Conservation (phyloP, 2,113 vertebrate genomes). For the Myotis davidii region DNA sequence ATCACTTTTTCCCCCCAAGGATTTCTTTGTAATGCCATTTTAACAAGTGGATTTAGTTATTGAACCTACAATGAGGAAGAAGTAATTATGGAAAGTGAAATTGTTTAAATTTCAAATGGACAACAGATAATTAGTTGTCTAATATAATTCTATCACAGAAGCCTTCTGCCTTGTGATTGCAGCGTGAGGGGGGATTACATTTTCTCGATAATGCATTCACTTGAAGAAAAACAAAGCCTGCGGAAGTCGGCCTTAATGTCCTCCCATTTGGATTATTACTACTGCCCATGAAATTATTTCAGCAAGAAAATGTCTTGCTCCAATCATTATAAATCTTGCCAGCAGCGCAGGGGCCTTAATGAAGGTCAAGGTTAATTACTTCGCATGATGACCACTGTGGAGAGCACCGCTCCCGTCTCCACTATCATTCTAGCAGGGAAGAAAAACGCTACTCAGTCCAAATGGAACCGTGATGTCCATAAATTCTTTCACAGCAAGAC, state of each 20-base stretch:
- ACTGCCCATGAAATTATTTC: not conserved
- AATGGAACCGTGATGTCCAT: not conserved
- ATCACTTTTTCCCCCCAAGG: not conserved
- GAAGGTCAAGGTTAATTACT: slow-evolving; percentile 53
- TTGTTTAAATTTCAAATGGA: slow-evolving; percentile 63
- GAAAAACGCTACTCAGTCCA: not conserved
- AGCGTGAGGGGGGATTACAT: slow-evolving; percentile 39
- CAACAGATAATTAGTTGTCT: slow-evolving; percentile 41
- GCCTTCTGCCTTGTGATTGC: not conserved
- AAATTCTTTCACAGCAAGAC: not conserved
- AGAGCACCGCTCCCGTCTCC: not conserved
- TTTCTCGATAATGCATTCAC: not conserved
- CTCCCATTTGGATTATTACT: not conserved
- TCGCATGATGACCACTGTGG: not conserved
- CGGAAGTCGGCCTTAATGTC: not conserved
- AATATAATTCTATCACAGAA: slow-evolving; percentile 12
- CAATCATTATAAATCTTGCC: not conserved
- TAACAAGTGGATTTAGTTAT: slow-evolving; percentile 33
- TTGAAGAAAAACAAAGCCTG: slow-evolving; percentile 35
- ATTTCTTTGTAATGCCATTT: slow-evolving; percentile 17
- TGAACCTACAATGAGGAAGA: slow-evolving; percentile 53
- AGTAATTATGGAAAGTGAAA: slow-evolving; percentile 50
- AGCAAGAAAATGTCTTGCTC: not conserved
- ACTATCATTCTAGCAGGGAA: not conserved
- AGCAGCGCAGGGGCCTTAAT: not conserved